These are phyloP conservation scores for Channa maculata DNA, from an alignment of 2,113 vertebrate genomes.

Conservation along the genomic window DNA sequence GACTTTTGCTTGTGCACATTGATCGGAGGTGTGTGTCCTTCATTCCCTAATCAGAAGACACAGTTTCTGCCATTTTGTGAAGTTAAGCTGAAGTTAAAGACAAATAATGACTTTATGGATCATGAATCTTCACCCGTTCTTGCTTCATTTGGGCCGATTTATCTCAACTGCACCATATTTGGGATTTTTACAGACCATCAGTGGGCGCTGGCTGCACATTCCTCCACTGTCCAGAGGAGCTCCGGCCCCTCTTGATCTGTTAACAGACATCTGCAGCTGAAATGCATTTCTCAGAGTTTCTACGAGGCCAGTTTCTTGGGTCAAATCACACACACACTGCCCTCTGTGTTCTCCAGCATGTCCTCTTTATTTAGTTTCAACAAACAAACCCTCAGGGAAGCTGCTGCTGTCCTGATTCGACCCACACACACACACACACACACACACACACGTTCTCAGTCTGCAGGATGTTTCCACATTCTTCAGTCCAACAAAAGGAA, in stretches of 20 bases:
- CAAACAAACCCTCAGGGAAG: conserved; percentile 38
- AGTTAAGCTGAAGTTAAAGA: no score
- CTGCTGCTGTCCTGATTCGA: conserved; percentile 25
- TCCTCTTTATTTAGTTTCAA: conserved; percentile 30
- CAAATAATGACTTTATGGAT: no score
- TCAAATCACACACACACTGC: conserved; percentile 19
- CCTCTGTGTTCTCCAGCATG: conserved; percentile 27
- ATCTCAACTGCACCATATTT: neutral
- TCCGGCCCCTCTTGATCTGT: neutral
- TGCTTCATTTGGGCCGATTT: no score
- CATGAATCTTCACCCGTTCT: no score
- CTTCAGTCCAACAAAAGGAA: no score
- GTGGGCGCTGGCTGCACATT: conserved; percentile 19
- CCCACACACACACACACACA: neutral
- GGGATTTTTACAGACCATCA: neutral
- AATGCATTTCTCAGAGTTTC: conserved; percentile 25
- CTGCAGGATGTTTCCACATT: neutral
- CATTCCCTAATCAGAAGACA: no score
- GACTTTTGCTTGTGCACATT: no score
- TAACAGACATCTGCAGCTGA: conserved; percentile 44
- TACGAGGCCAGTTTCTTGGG: conserved; percentile 17
- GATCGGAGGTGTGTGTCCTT: no score
- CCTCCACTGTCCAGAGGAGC: neutral
- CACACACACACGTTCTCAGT: neutral
- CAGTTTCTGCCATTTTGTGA: no score